A percentile compares a stretch with the other conserved stretches of the same genome.
Conservation (phyloP, 2,888 invertebrate species). For the Chloromyia formosa region DNA sequence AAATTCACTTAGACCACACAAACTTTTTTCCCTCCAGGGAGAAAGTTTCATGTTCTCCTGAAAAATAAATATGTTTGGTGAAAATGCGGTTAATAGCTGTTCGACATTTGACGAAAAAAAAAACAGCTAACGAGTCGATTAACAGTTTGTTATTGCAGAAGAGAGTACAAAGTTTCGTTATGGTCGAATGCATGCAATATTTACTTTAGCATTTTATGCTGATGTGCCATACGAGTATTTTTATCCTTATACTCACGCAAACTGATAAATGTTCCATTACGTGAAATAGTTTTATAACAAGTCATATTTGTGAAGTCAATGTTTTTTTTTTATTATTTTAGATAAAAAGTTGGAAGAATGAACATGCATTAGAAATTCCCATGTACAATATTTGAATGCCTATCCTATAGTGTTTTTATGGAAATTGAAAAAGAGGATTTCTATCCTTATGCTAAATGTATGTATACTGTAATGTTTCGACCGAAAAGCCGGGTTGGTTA, state of each 20-base stretch:
- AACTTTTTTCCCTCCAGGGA: neutral
- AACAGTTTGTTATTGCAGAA: neutral
- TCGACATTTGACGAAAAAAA: conserved; percentile 4
- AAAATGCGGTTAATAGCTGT: conserved; percentile 36
- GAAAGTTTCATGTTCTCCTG: neutral
- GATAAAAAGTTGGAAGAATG: too few species aligned
- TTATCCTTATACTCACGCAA: conserved; percentile 21
- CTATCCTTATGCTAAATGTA: too few species aligned
- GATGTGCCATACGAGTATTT: neutral
- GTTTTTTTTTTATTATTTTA: too few species aligned
- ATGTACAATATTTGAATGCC: too few species aligned
- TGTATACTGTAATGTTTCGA: too few species aligned
- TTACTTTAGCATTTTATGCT: neutral
- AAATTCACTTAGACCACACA: neutral
- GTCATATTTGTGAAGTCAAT: neutral
- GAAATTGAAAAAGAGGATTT: too few species aligned
- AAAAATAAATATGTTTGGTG: conserved; percentile 8
- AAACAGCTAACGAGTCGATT: conserved; percentile 30
- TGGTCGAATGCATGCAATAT: conserved; percentile 18
- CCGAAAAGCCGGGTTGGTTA: too few species aligned
- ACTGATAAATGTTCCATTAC: conserved; percentile 29
- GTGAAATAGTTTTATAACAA: conserved; percentile 3
- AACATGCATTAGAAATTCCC: too few species aligned
- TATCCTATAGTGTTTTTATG: too few species aligned
- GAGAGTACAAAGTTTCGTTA: neutral